Percentiles rank a stretch among this genome's conserved stretches.
Conservation (phyloP, 92 coral and sea anemone genomes). For the Zoanthus gigantus region DNA sequence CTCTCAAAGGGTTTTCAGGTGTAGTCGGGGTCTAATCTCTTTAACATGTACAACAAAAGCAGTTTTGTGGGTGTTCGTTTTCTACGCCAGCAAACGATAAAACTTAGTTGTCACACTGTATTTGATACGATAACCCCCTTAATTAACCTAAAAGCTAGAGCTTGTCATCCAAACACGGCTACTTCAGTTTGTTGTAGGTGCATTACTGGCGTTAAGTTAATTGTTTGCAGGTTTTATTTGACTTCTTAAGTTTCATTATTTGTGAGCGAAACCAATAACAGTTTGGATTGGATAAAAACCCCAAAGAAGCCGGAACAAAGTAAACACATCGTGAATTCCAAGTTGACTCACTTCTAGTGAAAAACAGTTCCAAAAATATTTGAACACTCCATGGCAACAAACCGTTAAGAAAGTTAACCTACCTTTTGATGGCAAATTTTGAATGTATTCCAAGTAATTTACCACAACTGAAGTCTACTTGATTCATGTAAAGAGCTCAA, state of each 20-base stretch:
- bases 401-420: background rate
- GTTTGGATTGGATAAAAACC: conserved; percentile 27
- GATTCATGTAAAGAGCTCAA: background rate
- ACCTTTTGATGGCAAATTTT: background rate
- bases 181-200: no score
- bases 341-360: background rate
- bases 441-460: background rate
- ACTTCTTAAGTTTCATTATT: background rate
- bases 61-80: no score
- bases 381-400: background rate
- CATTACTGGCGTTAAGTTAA: background rate
- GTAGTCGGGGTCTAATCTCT: no score
- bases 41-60: no score
- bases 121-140: no score
- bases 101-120: no score
- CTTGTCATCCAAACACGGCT: no score
- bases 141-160: no score
- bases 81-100: no score
- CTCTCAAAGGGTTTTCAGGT: no score
- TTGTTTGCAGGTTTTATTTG: background rate
- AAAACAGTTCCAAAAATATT: no score
- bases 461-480: background rate
- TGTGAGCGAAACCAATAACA: background rate
- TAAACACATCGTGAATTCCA: conserved; percentile 36
- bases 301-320: background rate